Evolutionary conservation across 1,140 invertebrate genomes (phyloP), one percentile per base, ranked within the genome.

Genomic region (Philopotamus ludificatus): DNA sequence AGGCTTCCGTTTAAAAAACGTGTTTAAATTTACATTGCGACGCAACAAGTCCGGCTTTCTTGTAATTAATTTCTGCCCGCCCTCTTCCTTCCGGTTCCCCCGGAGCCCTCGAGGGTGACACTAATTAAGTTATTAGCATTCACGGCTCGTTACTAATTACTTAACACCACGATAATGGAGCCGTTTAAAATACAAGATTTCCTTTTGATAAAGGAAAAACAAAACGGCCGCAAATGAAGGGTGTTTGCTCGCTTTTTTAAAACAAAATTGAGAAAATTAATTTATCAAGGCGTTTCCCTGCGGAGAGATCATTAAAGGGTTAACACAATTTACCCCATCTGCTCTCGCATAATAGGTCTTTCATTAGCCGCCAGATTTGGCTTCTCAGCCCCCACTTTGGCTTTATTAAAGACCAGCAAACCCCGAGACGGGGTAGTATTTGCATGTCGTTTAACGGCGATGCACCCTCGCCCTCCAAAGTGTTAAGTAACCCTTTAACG

Each of bases 81-180:
- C 28, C 28, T 23, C 39, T 58, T 59, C 26, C 42, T 62, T 61
- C 65, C 58, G 18, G 45, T 62, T 8, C 1, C 22, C 61, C 23
- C 10, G 7, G 50, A 23, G 26, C 39, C 26, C 1, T 16, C 12
- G 61, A 63, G 47, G 51, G 61, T 51, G 61, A 63, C 61, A 63
- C 15, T 68, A 65, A 68, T 68, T 68, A 65, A 64, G 49, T 65
- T 65, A 64, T 65, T 68, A 54, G 42, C 26, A 65, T 67, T 67
- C 66, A 67, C 55, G 20, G 49, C 55, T 59, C 44, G 61, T 21
- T 60, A 59, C 39, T 59, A 63, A 63, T 23, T 57, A 42, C 47
- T 67, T 67, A 59, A 67, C 53, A 62, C 41, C 54, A 39, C 22
- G 9, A 26, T 39, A 34, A 55, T 8, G 18, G 15, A 4, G 18